Percentiles rank a stretch among this genome's conserved stretches.
Evolutionary conservation across 2,888 invertebrate genomes (phyloP).

Genomic region (Epistrophe eligans): DNA sequence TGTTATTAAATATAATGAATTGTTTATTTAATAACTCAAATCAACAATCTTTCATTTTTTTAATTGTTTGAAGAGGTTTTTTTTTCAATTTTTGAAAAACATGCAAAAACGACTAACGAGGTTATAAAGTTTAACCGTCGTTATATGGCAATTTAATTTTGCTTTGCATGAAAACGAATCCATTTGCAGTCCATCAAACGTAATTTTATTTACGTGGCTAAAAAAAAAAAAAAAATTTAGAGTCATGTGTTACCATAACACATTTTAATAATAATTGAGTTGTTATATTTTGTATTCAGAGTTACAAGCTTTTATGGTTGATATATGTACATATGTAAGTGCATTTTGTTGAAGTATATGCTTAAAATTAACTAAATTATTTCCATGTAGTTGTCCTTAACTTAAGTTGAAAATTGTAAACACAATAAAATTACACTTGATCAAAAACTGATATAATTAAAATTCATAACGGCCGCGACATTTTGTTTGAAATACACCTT

Average conservation of each 20-base stretch:
- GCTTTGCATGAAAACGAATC: background rate
- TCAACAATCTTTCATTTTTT: too few species aligned
- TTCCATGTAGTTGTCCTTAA: background rate
- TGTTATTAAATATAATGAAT: too few species aligned
- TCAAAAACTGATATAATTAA: slow-evolving; percentile 7
- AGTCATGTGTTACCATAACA: slow-evolving; percentile 44
- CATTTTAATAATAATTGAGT: slow-evolving; percentile 35
- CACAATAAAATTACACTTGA: background rate
- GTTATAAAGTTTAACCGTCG: too few species aligned
- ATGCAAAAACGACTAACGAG: too few species aligned
- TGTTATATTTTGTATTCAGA: slow-evolving; percentile 32
- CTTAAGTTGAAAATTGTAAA: background rate
- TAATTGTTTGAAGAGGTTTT: too few species aligned
- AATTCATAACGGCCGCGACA: slow-evolving; percentile 20
- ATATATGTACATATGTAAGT: background rate
- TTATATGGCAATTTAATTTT: too few species aligned
- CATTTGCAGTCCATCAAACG: background rate
- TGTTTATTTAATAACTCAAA: too few species aligned
- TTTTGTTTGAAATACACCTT: background rate
- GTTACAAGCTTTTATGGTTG: slow-evolving; percentile 1
- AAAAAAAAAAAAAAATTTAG: slow-evolving; percentile 13
- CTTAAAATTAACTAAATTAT: too few species aligned
- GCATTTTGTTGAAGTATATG: background rate
- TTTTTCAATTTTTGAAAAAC: too few species aligned
- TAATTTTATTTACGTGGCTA: background rate